Evolutionary conservation across 92 coral and sea anemone genomes (phyloP).

Genomic region (Epizoanthus rinbou): DNA sequence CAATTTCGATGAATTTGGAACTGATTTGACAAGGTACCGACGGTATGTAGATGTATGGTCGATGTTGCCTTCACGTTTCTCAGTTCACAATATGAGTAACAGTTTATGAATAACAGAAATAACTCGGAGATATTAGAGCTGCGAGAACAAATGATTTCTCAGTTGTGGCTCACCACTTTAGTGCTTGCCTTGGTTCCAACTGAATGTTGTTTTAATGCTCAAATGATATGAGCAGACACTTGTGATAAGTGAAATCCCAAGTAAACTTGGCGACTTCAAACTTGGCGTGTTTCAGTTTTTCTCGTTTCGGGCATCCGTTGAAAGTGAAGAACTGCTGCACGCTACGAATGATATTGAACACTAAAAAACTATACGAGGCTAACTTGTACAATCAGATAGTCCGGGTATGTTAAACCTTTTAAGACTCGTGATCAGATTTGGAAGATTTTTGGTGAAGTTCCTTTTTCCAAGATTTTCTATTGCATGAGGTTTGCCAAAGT

Average conservation of each 20-base stretch:
- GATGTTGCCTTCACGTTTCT: too few species aligned
- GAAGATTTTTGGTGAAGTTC: too few species aligned
- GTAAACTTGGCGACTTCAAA: too few species aligned
- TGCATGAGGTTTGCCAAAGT: constrained; percentile 4
- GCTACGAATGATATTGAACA: not conserved
- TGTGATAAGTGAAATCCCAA: constrained; percentile 1
- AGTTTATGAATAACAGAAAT: not conserved
- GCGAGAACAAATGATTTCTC: not conserved
- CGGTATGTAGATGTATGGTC: not conserved
- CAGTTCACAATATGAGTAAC: too few species aligned
- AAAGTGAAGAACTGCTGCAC: not conserved
- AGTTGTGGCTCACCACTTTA: not conserved
- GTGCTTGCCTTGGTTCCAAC: not conserved
- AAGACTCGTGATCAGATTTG: too few species aligned
- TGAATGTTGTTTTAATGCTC: not conserved
- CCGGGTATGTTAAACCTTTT: too few species aligned
- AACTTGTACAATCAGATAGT: too few species aligned
- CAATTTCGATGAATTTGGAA: not conserved
- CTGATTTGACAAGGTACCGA: not conserved
- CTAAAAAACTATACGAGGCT: too few species aligned
- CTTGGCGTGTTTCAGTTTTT: not conserved
- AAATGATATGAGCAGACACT: not conserved
- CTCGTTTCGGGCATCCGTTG: not conserved
- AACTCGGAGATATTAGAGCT: not conserved
- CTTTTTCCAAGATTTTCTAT: too few species aligned